Evolutionary conservation across 2,888 invertebrate species (phyloP), one percentile per base, ranked within the genome.

Genomic region (Argynnis bischoffii): DNA sequence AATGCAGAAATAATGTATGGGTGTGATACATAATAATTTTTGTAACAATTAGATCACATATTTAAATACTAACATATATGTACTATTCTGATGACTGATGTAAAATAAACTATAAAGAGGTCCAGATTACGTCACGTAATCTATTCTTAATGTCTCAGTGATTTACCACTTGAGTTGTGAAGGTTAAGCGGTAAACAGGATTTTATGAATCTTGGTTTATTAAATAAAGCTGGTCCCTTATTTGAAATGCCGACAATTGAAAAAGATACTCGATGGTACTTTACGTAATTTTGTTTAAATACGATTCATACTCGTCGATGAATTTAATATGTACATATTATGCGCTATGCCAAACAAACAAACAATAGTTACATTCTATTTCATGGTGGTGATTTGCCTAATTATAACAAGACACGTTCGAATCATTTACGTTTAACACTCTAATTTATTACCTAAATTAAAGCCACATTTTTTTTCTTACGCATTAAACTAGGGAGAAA

Each of bases 1-100:
- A 89, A 89, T 69, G 48, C 16, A 55, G 67, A 41, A 60, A 67
- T 13, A 21, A 18, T 56, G 11, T 41, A 8, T 41, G 11, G 35
- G 35, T 35, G 26, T 26, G 5, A 26, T 4, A 18, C 35, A n/a
- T n/a, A n/a, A 64, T 64, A 26, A 4, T 26, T 26, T 26, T 18
- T 18, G 2, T 18, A 18, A 18, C 35, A n/a, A 64, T 64, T 41
- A 6, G 13, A 31, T 57, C 48, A 41, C n/a, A 50, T 35, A n/a
- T 31, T 14, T 5, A 31, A 16, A 50, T 50, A 60, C 31, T 21
- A 21, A 21, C 47, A n/a, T 41, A 26, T 26, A 26, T 26, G 26
- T 26, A 26, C 4, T 26, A 4, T 41, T n/a, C 16, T 46, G 41
- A 16, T 57, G 35, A 35, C 41, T 21, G 13, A 18, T 18, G 16